Percentiles rank a stretch among this genome's conserved stretches.
These are phyloP conservation scores for Syrrhaptes paradoxus DNA, from an alignment of 2,113 vertebrate genomes.

Conservation along the genomic window DNA sequence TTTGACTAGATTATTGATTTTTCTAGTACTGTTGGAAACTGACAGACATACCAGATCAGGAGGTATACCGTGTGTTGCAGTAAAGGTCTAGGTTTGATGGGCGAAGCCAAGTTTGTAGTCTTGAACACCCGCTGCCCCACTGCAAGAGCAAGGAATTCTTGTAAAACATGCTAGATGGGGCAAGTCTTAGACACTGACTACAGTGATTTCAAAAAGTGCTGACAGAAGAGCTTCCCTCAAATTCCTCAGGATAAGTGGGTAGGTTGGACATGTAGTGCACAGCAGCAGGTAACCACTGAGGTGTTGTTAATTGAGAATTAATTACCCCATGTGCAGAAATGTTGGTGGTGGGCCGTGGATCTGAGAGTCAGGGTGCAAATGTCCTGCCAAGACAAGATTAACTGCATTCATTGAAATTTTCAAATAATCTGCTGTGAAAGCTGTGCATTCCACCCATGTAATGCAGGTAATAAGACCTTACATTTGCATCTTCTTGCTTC, in stretches of 20 bases:
- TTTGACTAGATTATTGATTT: neutral
- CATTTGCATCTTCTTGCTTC: neutral
- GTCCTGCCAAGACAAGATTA: neutral
- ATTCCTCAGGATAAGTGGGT: neutral
- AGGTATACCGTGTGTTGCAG: neutral
- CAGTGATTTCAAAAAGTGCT: neutral
- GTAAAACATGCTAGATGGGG: neutral
- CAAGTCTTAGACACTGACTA: neutral
- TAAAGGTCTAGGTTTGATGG: neutral
- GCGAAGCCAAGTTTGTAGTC: neutral
- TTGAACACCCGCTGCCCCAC: neutral
- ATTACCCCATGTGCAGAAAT: neutral
- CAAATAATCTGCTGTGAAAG: neutral
- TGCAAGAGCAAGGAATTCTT: neutral
- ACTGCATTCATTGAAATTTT: neutral
- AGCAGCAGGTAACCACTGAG: neutral
- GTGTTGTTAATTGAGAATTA: neutral
- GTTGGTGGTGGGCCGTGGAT: neutral
- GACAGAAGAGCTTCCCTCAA: neutral
- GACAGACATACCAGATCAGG: neutral
- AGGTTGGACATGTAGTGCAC: neutral
- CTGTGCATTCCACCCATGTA: rapidly evolving
- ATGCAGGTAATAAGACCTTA: neutral
- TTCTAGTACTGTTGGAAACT: neutral
- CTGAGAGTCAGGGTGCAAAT: neutral